phyloP scores from a whole-genome alignment of 2,888 invertebrate genomes.

The Scrobipalpa costella region DNA sequence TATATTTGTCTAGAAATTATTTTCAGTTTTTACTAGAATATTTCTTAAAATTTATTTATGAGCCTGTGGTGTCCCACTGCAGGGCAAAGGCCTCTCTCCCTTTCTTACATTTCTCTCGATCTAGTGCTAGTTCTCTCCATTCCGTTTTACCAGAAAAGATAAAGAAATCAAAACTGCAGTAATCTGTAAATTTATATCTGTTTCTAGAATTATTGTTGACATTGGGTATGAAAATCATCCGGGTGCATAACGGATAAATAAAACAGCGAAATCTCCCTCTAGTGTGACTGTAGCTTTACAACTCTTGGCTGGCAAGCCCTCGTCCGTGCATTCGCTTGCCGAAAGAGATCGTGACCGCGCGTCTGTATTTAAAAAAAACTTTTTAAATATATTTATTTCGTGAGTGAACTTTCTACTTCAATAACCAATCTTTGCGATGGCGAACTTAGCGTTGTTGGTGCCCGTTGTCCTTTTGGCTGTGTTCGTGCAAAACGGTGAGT shows the following conservation, averaged over 20 bases:
- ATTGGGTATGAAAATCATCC: neutral
- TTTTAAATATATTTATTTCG: conserved; percentile 20
- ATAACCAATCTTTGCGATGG: conserved; percentile 56
- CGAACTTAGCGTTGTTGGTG: conserved; percentile 61
- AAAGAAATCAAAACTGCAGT: too few relatives aligned
- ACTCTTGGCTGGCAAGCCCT: conserved; percentile 15
- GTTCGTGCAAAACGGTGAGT: conserved; percentile 64
- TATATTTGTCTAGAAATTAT: too few relatives aligned
- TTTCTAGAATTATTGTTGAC: neutral
- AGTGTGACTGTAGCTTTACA: conserved; percentile 25
- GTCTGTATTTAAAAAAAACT: conserved; percentile 26
- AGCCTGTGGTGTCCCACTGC: too few relatives aligned
- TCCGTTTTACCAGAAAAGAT: too few relatives aligned
- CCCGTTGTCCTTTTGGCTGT: conserved; percentile 66
- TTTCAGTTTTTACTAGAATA: too few relatives aligned
- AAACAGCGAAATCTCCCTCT: conserved; percentile 18
- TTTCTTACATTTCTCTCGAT: too few relatives aligned
- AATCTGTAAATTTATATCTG: neutral
- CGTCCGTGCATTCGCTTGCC: conserved; percentile 58
- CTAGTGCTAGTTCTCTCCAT: too few relatives aligned
- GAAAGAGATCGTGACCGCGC: conserved; percentile 47
- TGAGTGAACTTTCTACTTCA: conserved; percentile 45
- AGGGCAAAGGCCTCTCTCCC: too few relatives aligned
- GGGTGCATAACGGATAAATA: neutral
- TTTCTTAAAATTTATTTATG: too few relatives aligned